Evolutionary conservation across 2,797 vertebrate genomes (phyloP), one percentile per base, ranked within the genome.

Genomic region (Platyrinchus mystaceus): DNA sequence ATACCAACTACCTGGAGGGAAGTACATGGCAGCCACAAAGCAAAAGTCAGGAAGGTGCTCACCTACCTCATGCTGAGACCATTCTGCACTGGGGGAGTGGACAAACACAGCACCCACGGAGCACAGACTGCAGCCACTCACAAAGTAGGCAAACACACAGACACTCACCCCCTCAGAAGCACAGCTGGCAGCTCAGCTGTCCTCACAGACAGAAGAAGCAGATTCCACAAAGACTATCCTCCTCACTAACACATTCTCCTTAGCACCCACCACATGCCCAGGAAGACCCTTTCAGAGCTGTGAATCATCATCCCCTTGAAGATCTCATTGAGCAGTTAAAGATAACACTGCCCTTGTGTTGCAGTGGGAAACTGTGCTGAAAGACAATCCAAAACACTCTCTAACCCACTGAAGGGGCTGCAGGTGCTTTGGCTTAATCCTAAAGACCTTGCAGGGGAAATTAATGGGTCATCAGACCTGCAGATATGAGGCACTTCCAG

Each of bases 381-480:
- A 47, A 55, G 8, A 32, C 14, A 34, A 7, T 3, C 1, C 46
- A 60, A 64, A 85, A 34, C 15, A 19, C n/a, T 22, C n/a, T 43
- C 32, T 32, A 34, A 66, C 3, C 7, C 1, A 0, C 75, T 21
- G 32, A 2, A 2, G 3, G 39, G 32, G 37, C 47, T 60, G 36
- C 26, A 60, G 44, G 32, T 56, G 28, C 24, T 56, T 41, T 70
- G 37, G 2, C 8, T 55, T 50, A 62, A 79, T 22, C 13, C 26
- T 44, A 41, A 91, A 26, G 12, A 15, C 9, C 12, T 32, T 49
- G 12, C 37, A 53, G 58, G 14, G 10, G 16, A 71, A 60, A 19
- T 28, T 37, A 77, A 44, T 34, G 7, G 24, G 10, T 66, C 67
- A 13, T 74, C 63, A 85, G 22, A 36, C 7, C 36, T 49, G 12